These are phyloP conservation scores for Lithobates sylvaticus DNA, from an alignment of 2,797 vertebrate genomes.

Conservation along the genomic window DNA sequence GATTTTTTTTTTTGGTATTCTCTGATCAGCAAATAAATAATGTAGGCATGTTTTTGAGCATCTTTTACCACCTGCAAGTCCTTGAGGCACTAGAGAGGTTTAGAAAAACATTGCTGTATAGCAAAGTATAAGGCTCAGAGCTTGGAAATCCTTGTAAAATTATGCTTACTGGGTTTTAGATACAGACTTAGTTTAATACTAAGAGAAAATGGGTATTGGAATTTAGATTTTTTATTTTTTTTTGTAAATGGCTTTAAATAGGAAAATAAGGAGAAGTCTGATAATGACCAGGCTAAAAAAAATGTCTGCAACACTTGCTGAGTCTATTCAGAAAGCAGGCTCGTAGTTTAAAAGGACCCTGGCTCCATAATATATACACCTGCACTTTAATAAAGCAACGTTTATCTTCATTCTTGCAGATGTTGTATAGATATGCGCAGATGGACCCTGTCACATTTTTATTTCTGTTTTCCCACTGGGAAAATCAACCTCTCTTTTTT, in stretches of 20 bases:
- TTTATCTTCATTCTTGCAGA: too few relatives aligned
- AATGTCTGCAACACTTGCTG: not conserved
- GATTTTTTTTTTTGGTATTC: not conserved
- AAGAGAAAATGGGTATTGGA: not conserved
- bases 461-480: too few relatives aligned
- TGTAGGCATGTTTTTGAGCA: constrained; percentile 3
- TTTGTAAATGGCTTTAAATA: not conserved
- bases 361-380: too few relatives aligned
- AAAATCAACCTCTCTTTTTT: too few relatives aligned
- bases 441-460: too few relatives aligned
- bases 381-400: too few relatives aligned
- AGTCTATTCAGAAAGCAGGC: not conserved
- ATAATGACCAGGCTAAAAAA: not conserved
- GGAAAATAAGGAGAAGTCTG: not conserved
- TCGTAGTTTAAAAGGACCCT: not conserved
- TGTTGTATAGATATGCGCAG: too few relatives aligned
- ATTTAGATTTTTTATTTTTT: not conserved
- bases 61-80: constrained; percentile 44
- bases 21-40: constrained; percentile 11
- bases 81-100: constrained; percentile 27
- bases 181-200: not conserved
- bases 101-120: constrained; percentile 18
- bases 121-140: constrained; percentile 20
- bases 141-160: constrained; percentile 5
- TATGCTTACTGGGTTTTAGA: not conserved